Percentiles rank a stretch among this genome's conserved stretches.
Conservation (phyloP, 2,797 vertebrate genomes). For the Atherinosoma microstoma region DNA sequence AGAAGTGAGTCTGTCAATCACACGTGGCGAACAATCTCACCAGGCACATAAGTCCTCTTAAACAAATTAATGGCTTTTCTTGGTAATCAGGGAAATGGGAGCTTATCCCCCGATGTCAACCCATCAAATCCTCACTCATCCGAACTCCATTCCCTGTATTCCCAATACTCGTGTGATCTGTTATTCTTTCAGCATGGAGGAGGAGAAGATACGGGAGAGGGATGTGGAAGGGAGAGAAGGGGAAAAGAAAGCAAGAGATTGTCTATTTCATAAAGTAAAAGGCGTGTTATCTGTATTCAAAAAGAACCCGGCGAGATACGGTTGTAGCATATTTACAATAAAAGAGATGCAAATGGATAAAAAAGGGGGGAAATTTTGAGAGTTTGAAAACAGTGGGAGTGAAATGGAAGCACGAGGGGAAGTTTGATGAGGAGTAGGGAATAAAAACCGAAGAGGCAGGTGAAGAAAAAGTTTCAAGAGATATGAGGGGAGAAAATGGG, state of each 20-base stretch:
- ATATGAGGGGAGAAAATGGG: slow-evolving; percentile 47
- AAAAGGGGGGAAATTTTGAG: neutral
- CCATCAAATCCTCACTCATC: slow-evolving; percentile 66
- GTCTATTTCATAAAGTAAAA: no score
- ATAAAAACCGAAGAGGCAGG: slow-evolving; percentile 27
- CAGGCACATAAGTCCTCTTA: slow-evolving; percentile 65
- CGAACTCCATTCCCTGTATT: slow-evolving; percentile 42
- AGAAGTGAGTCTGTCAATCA: slow-evolving; percentile 61
- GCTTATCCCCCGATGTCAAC: slow-evolving; percentile 59
- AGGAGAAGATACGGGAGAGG: slow-evolving; percentile 8
- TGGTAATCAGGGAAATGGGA: slow-evolving; percentile 33
- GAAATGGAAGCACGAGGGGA: slow-evolving; percentile 29
- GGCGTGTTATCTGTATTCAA: neutral
- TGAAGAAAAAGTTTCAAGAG: slow-evolving; percentile 42
- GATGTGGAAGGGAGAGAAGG: neutral
- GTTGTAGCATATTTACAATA: slow-evolving; percentile 1
- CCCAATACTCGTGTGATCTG: slow-evolving; percentile 53
- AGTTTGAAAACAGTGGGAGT: slow-evolving; percentile 5
- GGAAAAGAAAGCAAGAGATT: neutral
- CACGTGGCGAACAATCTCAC: slow-evolving; percentile 44
- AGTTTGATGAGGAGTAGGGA: slow-evolving; percentile 30
- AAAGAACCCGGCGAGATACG: slow-evolving; percentile 12
- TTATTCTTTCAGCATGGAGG: slow-evolving; percentile 41
- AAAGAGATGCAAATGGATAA: neutral
- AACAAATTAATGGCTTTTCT: slow-evolving; percentile 73